Percentiles rank a stretch among this genome's conserved stretches.
Conservation (phyloP, 1,140 invertebrate species). For the Venustaconcha ellipsiformis region DNA sequence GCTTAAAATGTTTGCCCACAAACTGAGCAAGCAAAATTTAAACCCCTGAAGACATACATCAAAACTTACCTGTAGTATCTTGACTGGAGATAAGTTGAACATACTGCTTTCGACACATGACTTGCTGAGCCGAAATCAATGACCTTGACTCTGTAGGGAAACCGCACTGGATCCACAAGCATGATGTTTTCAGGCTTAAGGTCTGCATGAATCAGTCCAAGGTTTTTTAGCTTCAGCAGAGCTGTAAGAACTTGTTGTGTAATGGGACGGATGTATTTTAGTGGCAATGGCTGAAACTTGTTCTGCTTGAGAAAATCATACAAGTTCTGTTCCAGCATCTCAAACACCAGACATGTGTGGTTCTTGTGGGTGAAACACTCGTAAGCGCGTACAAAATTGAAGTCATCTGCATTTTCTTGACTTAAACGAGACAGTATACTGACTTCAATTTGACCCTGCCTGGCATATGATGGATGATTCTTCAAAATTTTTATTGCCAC, state of each 20-base stretch:
- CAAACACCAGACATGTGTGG: slow-evolving; percentile 99
- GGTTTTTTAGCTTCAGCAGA: slow-evolving; percentile 97
- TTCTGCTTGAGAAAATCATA: slow-evolving; percentile 99
- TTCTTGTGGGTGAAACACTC: slow-evolving; percentile 99
- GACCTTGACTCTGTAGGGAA: slow-evolving; percentile 95
- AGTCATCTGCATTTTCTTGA: slow-evolving; percentile 99
- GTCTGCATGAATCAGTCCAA: slow-evolving; percentile 99
- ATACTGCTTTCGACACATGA: slow-evolving; percentile 99
- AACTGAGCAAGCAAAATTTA: too few species aligned
- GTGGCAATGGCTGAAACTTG: slow-evolving; percentile 97
- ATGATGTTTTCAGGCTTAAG: slow-evolving; percentile 99
- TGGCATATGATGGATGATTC: slow-evolving; percentile 99
- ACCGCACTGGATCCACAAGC: slow-evolving; percentile 96
- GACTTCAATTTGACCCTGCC: slow-evolving; percentile 99
- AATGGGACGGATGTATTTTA: slow-evolving; percentile 99
- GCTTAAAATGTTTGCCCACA: too few species aligned
- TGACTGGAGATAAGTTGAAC: slow-evolving; percentile 99
- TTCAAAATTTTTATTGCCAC: slow-evolving; percentile 99
- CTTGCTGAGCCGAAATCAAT: slow-evolving; percentile 99
- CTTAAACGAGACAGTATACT: slow-evolving; percentile 96
- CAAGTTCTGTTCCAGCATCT: slow-evolving; percentile 99
- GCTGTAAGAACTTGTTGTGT: slow-evolving; percentile 99
- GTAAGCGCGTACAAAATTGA: slow-evolving; percentile 98
- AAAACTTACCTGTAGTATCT: slow-evolving; percentile 87
- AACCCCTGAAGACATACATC: neutral